phyloP scores from a whole-genome alignment of 1,140 invertebrate species.

The Drosophila dunni region DNA sequence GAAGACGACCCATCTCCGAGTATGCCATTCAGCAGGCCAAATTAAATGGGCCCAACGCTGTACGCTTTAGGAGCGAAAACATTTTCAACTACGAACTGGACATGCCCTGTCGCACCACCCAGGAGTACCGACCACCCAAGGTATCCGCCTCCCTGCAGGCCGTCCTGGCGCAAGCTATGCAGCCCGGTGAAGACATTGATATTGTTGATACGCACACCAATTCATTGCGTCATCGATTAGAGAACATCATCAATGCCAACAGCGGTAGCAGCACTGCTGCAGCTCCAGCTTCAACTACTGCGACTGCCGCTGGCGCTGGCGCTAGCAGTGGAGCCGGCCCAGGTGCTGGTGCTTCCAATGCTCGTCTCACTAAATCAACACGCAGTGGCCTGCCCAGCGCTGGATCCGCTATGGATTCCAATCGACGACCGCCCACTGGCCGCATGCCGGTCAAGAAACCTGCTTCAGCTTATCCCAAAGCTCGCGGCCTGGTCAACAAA shows the following conservation, averaged over 20 bases:
- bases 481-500: constrained; percentile 83
- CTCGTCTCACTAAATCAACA: constrained; percentile 67
- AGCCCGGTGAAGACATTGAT: constrained; percentile 90
- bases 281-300: constrained; percentile 11
- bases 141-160: constrained; percentile 90
- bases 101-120: constrained; percentile 91
- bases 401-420: constrained; percentile 68
- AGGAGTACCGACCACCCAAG: constrained; percentile 91
- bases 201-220: constrained; percentile 79
- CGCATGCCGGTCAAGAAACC: constrained; percentile 74
- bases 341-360: constrained; percentile 13
- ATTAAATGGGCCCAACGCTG: constrained; percentile 85
- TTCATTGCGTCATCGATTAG: constrained; percentile 75
- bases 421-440: constrained; percentile 74
- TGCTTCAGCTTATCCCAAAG: constrained; percentile 83
- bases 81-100: constrained; percentile 93
- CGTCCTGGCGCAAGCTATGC: constrained; percentile 90
- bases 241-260: constrained; percentile 82
- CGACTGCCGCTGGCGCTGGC: constrained; percentile 13
- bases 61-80: constrained; percentile 91
- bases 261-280: constrained; percentile 43
- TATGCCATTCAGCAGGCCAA: constrained; percentile 88
- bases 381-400: constrained; percentile 67
- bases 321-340: too few species aligned
- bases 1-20: constrained; percentile 90